Conservation (phyloP, 2,113 vertebrate genomes). For the Fulmarus glacialis region DNA sequence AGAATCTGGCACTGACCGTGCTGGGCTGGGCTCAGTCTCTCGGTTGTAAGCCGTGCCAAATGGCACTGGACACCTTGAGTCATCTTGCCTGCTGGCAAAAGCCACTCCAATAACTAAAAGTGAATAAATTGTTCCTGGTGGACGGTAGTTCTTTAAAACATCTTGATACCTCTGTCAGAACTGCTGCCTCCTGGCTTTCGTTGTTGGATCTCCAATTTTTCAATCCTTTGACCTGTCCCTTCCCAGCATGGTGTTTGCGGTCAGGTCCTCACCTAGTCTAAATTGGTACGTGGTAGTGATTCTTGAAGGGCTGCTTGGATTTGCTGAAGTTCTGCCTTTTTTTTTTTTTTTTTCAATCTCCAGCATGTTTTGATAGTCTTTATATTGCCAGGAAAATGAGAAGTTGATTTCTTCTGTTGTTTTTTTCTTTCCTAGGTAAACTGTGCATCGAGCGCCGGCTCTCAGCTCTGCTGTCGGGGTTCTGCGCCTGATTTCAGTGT, state of each 20-base stretch:
- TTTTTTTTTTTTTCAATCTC: neutral
- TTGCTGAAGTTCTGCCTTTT: neutral
- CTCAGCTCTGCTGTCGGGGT: conserved; percentile 83
- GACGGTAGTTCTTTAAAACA: neutral
- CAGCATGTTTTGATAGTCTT: neutral
- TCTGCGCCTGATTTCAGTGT: conserved; percentile 65
- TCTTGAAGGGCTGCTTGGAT: neutral
- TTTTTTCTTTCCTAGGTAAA: conserved; percentile 79
- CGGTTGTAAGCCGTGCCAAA: neutral
- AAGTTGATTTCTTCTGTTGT: neutral
- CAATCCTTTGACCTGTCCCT: neutral
- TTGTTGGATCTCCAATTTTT: neutral
- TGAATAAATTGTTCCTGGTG: neutral
- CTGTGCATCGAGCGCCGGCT: conserved; percentile 90
- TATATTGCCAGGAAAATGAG: neutral
- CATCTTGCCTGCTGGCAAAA: neutral
- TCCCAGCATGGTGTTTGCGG: neutral
- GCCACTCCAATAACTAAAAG: neutral
- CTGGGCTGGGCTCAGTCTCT: neutral
- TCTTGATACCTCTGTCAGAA: neutral
- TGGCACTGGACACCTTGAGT: neutral
- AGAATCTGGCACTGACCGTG: accelerated
- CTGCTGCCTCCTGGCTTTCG: neutral
- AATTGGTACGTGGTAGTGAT: accelerated
- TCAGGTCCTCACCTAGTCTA: neutral